phyloP scores from a whole-genome alignment of 2,888 invertebrate genomes.

The Troides oblongomaculatus region DNA sequence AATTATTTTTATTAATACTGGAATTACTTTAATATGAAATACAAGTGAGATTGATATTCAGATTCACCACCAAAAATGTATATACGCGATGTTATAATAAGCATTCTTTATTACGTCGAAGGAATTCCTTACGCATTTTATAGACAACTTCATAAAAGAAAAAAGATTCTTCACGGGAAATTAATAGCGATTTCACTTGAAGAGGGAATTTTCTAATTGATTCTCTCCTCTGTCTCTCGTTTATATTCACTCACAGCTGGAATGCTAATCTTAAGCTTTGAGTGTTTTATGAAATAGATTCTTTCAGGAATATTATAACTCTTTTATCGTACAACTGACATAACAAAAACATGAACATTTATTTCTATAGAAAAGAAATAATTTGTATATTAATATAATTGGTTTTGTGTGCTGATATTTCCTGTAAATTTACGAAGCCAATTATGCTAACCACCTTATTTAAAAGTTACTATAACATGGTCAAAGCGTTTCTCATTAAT shows the following conservation, averaged over 20 bases:
- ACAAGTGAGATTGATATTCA: conserved; percentile 27
- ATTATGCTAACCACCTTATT: not conserved
- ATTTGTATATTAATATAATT: too few relatives aligned
- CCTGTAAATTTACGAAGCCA: not conserved
- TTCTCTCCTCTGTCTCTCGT: conserved; percentile 58
- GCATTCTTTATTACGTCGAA: conserved; percentile 48
- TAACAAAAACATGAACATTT: too few relatives aligned
- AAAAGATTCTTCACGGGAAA: conserved; percentile 60
- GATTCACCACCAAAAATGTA: conserved; percentile 28
- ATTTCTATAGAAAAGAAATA: too few relatives aligned
- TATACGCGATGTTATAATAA: conserved; percentile 40
- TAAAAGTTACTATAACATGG: not conserved
- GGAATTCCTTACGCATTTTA: conserved; percentile 52
- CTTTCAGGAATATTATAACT: not conserved
- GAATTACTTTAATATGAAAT: conserved; percentile 28
- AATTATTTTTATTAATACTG: not conserved
- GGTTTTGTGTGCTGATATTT: not conserved
- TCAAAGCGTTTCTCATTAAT: too few relatives aligned
- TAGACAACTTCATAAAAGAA: conserved; percentile 63
- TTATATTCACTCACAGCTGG: conserved; percentile 45
- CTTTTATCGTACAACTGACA: not conserved
- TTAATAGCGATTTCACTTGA: conserved; percentile 59
- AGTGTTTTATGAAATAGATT: conserved; percentile 26
- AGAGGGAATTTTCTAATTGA: conserved; percentile 59
- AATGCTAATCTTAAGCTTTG: conserved; percentile 31